Evolutionary conservation across 1,140 invertebrate species (phyloP).

Genomic region (Panonychus citri): DNA sequence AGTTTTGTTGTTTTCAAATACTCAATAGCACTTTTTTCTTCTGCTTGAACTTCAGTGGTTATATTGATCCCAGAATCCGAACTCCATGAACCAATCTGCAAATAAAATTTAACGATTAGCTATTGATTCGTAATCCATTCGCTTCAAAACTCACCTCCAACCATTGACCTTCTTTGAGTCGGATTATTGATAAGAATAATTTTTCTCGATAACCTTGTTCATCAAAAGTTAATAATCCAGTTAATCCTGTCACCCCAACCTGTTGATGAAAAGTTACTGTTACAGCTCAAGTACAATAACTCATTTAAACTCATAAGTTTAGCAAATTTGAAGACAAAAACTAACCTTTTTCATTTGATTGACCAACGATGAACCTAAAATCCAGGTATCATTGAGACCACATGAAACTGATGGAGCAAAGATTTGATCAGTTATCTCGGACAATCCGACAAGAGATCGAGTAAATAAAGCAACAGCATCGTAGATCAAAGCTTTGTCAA

Average conservation of each 20-base stretch:
- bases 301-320: no score
- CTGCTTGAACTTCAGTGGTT: neutral
- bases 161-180: neutral
- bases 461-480: conserved; percentile 1
- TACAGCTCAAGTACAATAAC: no score
- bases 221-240: conserved; percentile 65
- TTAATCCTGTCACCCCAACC: conserved; percentile 74
- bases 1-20: neutral
- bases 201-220: conserved; percentile 60
- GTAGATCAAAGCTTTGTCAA: neutral
- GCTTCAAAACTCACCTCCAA: neutral
- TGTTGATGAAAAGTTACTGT: conserved; percentile 60
- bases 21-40: neutral
- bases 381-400: neutral
- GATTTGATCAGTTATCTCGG: neutral
- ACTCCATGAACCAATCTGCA: neutral
- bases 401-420: neutral
- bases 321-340: no score
- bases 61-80: neutral
- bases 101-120: neutral
- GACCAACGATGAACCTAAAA: neutral
- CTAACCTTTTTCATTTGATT: conserved; percentile 2
- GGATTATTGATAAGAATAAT: conserved; percentile 30
- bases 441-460: neutral
- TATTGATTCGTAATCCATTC: conserved; percentile 81